These are phyloP conservation scores for Planococcus citri DNA, from an alignment of 1,140 invertebrate species.

Conservation along the genomic window DNA sequence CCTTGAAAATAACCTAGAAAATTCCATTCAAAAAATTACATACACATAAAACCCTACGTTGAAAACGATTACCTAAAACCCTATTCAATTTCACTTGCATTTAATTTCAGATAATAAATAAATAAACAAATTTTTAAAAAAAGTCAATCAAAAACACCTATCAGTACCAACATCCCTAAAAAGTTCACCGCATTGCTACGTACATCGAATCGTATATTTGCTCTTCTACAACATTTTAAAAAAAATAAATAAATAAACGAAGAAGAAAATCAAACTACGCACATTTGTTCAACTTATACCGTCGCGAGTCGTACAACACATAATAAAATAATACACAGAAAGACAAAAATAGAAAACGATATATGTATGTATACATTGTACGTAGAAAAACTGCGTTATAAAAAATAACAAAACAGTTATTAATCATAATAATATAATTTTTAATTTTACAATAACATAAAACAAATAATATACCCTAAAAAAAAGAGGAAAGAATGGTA, in stretches of 20 bases:
- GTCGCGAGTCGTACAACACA: neutral
- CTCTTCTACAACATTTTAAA: too few relatives aligned
- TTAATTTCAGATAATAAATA: too few relatives aligned
- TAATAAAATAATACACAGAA: constrained; percentile 14
- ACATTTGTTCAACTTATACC: neutral
- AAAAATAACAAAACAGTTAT: constrained; percentile 21
- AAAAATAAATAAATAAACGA: neutral
- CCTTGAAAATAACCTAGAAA: too few relatives aligned
- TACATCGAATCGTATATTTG: neutral
- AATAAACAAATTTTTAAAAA: too few relatives aligned
- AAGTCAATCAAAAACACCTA: too few relatives aligned
- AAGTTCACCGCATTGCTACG: too few relatives aligned
- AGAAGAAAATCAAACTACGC: neutral
- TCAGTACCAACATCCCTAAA: too few relatives aligned
- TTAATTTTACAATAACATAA: constrained; percentile 20
- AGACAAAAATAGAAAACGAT: constrained; percentile 17
- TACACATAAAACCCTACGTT: too few relatives aligned
- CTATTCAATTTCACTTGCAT: too few relatives aligned
- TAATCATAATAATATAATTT: constrained; percentile 20
- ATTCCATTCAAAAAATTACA: too few relatives aligned
- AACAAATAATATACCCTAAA: constrained; percentile 20
- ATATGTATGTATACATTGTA: constrained; percentile 14
- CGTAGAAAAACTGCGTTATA: constrained; percentile 19
- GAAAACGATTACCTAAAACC: too few relatives aligned
- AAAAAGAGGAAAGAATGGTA: constrained; percentile 20